Base-by-base conservation (phyloP, 2,113 vertebrate species). In the Lanius collurio region DNA sequence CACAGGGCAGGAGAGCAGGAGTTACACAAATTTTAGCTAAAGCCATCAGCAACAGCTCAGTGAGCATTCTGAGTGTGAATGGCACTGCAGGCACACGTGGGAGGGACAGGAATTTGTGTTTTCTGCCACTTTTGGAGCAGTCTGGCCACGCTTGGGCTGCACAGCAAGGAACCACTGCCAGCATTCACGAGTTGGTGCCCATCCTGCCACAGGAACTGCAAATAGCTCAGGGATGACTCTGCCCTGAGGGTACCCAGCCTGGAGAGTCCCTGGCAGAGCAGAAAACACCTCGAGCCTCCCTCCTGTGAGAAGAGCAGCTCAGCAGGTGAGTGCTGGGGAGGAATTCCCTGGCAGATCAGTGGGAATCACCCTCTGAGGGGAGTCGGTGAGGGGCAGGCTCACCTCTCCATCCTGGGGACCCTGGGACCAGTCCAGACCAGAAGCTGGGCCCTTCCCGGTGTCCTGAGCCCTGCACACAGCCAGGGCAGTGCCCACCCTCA, bases 271-370 rank as follows among this genome's bases (percentile, higher is more conserved):
- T 37, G 67, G 28, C 33, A 56, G 17, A 14, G 52, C 4, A 67
- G 42, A 30, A 74, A 88, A 42, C 16, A 8, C 13, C 35, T 9
- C 0, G 1, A 86, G 10, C 3, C 6, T 49, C 19, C n/a, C 39
- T 50, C 15, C 39, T 37, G 33, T 5, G 22, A 37, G 7, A 44
- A 18, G n/a, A 55, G 63, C 42, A 68, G 28, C 13, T 53, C 49
- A 11, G 70, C 42, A 20, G 4, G 0, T 0, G n/a, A 57, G 33
- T 3, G 53, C 46, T 55, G 31, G 33, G 30, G 39, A 6, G 14
- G 30, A 37, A 3, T 22, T 65, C 20, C 64, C 33, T 0, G 2
- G 39, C 26, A n/a, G 35, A 27, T 6, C 35, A 26, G 3, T 2
- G 46, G 33, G 27, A 39, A 17, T 12, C 41, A 53, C 11, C 23